Base-by-base conservation (phyloP, 2,113 vertebrate species). In the Butastur rufipennis region DNA sequence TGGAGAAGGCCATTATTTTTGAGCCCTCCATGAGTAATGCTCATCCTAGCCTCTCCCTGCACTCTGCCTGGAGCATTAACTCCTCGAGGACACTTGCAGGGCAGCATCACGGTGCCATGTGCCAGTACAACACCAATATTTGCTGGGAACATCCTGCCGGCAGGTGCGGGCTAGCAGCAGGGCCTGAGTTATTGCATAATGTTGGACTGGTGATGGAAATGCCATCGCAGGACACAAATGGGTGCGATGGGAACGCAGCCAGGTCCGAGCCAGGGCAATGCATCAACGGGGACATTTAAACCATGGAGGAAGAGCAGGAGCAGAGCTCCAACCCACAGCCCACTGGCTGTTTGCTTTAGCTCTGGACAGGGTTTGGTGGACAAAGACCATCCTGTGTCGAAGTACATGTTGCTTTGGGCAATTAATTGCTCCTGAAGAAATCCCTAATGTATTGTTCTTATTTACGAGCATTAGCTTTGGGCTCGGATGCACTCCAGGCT, bases 351-450 rank as follows among this genome's bases (percentile, higher is more conserved):
- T 96, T 97, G 87, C 87, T 94, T 95, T 94, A 93, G 85, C 82
- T 92, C 62, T 31, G 56, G 47, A 58, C 32, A 40, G 18, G 52
- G 11, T 72, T 86, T 26, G 62, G 53, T 85, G 88, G 75, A 96
- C 84, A 96, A 96, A 96, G 96, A 85, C 58, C 32, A 16, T 86
- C 81, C 88, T 95, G 90, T 97, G 93, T 89, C 8, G 17, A 88
- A 91, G 65, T 29, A 58, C 80, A 48, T 23, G 71, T 82, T 88
- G 82, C 73, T 89, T 53, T 90, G 71, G 45, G 77, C 63, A 83
- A 70, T 73, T 82, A 68, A 75, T 73, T 66, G 31, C 59, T 83
- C n/a, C 88, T 81, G 92, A 90, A 78, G 85, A 78, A 86, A 90
- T 84, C 42, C 7, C 86, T 81, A 70, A 88, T 92, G 96, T 97